These are phyloP conservation scores for Myotis daubentonii DNA, from an alignment of 2,797 vertebrate genomes.

Conservation along the genomic window DNA sequence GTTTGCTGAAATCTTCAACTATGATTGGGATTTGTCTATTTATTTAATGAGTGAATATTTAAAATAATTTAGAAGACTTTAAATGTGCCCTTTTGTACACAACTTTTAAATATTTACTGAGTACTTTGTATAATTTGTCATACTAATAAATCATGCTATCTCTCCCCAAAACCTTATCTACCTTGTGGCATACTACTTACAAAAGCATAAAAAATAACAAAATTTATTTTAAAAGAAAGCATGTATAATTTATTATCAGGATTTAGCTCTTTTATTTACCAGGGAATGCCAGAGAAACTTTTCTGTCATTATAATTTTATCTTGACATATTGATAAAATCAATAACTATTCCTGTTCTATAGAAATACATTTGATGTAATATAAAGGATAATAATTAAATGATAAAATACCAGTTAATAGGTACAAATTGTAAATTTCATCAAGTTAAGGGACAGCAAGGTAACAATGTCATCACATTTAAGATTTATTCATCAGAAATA, in stretches of 20 bases:
- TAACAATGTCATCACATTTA: conserved; percentile 24
- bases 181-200: background rate
- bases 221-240: background rate
- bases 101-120: background rate
- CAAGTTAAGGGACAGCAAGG: background rate
- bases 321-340: background rate
- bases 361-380: background rate
- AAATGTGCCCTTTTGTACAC: background rate
- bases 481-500: background rate
- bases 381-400: background rate
- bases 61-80: background rate
- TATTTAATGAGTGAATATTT: background rate
- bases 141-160: background rate
- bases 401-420: background rate
- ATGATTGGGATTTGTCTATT: background rate
- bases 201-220: background rate
- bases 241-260: background rate
- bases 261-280: background rate
- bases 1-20: background rate
- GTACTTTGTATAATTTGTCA: background rate
- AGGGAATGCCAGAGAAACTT: background rate
- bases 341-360: background rate
- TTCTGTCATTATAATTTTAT: background rate
- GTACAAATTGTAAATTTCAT: background rate
- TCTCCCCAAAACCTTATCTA: background rate